phyloP scores from a whole-genome alignment of 2,113 vertebrate species.

The Raja brachyura region DNA sequence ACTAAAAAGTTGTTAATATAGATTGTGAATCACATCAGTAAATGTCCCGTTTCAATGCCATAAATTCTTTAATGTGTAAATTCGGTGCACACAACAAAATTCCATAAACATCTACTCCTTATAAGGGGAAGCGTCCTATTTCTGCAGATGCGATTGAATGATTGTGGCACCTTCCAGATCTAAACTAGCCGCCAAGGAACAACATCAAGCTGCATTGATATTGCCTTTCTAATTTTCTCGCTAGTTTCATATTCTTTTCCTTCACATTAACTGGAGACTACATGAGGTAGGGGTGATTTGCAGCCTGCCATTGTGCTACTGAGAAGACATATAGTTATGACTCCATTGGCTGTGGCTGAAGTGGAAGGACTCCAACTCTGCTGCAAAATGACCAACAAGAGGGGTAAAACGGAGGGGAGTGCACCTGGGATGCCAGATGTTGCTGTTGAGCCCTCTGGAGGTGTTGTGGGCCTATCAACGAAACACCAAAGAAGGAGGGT shows the following conservation, averaged over 20 bases:
- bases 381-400: too few relatives aligned
- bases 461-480: too few relatives aligned
- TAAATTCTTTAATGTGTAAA: not conserved
- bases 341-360: not conserved
- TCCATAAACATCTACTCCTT: not conserved
- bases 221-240: not conserved
- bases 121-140: not conserved
- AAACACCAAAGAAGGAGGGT: too few relatives aligned
- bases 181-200: not conserved
- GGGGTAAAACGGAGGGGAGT: too few relatives aligned
- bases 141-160: not conserved
- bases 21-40: not conserved
- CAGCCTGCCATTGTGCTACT: not conserved
- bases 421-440: too few relatives aligned
- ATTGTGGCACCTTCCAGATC: not conserved
- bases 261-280: too few relatives aligned
- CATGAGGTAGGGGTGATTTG: not conserved
- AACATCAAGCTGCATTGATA: not conserved
- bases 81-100: not conserved
- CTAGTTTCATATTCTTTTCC: too few relatives aligned
- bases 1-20: not conserved
- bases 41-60: not conserved
- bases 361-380: too few relatives aligned
- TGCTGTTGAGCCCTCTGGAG: too few relatives aligned
- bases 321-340: not conserved